Evolutionary conservation across 2,888 invertebrate genomes (phyloP).

Genomic region (Cheiracanthium punctorium): DNA sequence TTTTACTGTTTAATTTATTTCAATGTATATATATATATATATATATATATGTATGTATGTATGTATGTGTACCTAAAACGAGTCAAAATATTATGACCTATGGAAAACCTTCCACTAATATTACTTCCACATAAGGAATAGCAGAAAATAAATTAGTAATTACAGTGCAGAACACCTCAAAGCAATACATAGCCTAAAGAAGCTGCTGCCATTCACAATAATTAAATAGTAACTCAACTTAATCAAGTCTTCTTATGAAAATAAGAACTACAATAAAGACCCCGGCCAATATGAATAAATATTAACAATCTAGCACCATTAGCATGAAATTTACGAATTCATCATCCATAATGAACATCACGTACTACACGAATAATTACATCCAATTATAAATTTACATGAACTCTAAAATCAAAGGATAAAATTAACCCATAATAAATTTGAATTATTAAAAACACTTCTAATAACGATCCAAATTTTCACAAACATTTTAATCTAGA

Average conservation of each 20-base stretch:
- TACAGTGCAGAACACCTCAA: slow-evolving; percentile 87
- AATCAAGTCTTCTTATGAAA: slow-evolving; percentile 80
- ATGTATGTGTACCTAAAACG: no score
- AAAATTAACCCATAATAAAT: slow-evolving; percentile 83
- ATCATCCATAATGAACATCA: slow-evolving; percentile 83
- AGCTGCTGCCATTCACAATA: slow-evolving; percentile 83
- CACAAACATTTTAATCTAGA: neutral
- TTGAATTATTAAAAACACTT: slow-evolving; percentile 79
- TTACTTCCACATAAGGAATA: slow-evolving; percentile 82
- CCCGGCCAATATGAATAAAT: slow-evolving; percentile 82
- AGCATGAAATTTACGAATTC: slow-evolving; percentile 82
- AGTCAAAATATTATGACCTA: no score
- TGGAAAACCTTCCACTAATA: slow-evolving; percentile 78
- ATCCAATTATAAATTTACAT: slow-evolving; percentile 81
- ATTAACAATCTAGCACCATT: slow-evolving; percentile 85
- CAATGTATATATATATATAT: no score
- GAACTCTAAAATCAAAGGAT: slow-evolving; percentile 83
- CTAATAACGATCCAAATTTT: slow-evolving; percentile 73
- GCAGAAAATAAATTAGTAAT: slow-evolving; percentile 86
- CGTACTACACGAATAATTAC: slow-evolving; percentile 78
- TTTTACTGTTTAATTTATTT: no score
- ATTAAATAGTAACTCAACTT: slow-evolving; percentile 82
- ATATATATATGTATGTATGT: no score
- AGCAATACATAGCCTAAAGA: slow-evolving; percentile 87
- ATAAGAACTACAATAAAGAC: slow-evolving; percentile 77